Conservation (phyloP, 2,113 vertebrate genomes). For the Epinephelus lanceolatus region DNA sequence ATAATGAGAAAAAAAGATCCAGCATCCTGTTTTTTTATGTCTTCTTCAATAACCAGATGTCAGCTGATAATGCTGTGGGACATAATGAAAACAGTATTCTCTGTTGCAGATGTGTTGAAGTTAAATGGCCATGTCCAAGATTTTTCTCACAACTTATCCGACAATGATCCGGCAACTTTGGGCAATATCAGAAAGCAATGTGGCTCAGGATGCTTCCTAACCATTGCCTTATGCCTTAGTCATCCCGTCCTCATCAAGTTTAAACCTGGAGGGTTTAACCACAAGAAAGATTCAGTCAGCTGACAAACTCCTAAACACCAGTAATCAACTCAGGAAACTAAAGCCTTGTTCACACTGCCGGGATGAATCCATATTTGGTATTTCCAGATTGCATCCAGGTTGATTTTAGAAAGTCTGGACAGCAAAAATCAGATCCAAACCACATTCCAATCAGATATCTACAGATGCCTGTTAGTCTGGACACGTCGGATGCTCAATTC, state of each 20-base stretch:
- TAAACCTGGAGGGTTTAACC: neutral
- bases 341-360: no score
- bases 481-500: no score
- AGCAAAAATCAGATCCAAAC: no score
- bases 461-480: no score
- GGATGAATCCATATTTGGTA: no score
- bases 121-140: neutral
- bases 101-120: neutral
- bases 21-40: neutral
- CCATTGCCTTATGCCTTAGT: no score
- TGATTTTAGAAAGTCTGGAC: no score
- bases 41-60: constrained; percentile 1
- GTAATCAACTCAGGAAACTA: neutral
- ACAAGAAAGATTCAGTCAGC: neutral
- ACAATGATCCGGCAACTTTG: neutral
- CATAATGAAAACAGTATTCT: neutral
- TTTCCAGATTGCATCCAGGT: no score
- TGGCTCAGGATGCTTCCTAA: neutral
- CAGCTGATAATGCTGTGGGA: no score
- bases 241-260: no score
- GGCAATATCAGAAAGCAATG: neutral
- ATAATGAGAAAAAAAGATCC: neutral
- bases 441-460: no score
- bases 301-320: neutral
- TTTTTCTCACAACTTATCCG: neutral